These are phyloP conservation scores for Neoitamus cyanurus DNA, from an alignment of 2,888 invertebrate genomes.

Conservation along the genomic window DNA sequence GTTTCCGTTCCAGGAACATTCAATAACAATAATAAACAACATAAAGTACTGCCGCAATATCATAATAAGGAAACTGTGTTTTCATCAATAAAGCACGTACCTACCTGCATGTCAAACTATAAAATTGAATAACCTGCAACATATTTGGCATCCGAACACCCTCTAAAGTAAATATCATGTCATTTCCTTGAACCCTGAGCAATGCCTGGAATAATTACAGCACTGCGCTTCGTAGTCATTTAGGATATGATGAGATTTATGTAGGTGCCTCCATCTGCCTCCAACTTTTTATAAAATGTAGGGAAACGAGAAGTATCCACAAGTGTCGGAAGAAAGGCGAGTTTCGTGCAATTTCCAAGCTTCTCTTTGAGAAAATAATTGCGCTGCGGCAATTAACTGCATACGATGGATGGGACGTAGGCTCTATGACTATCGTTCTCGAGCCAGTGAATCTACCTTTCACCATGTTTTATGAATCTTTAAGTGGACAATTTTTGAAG, in stretches of 20 bases:
- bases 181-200: neutral
- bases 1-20: too few relatives aligned
- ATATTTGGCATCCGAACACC: neutral
- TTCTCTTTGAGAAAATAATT: constrained; percentile 9
- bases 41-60: neutral
- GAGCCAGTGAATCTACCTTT: neutral
- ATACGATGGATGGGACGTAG: neutral
- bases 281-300: constrained; percentile 1
- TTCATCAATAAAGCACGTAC: neutral
- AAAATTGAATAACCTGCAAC: neutral
- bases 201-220: neutral
- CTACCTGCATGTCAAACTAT: neutral
- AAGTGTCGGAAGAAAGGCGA: neutral
- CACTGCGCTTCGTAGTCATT: neutral
- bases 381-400: neutral
- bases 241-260: neutral
- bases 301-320: neutral
- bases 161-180: neutral
- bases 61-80: neutral
- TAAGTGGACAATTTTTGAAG: neutral
- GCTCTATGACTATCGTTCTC: neutral
- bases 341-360: constrained; percentile 5
- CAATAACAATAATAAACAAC: too few relatives aligned
- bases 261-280: neutral
- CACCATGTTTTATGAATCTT: neutral